Base-by-base conservation (phyloP, 2,797 vertebrate genomes). In the Odontamblyopus rebecca region DNA sequence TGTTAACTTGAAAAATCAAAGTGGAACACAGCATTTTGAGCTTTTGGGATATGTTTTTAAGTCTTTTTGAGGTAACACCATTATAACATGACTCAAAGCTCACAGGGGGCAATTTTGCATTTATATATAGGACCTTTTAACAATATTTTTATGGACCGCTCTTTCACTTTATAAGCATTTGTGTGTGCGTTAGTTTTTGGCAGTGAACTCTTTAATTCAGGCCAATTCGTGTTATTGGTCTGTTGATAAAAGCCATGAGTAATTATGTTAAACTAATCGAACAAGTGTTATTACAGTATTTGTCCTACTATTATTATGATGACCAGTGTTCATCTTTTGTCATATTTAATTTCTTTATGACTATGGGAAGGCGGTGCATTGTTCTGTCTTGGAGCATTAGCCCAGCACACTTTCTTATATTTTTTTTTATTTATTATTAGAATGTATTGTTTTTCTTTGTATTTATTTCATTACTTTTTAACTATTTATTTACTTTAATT, bases 171-270 rank as follows among this genome's bases (percentile, higher is more conserved):
- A 7, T 56, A 35, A 27, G n/a, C 5, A 19, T 54, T 38, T 50
- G 4, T 69, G 23, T 13, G 29, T 29, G 32, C 26, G 16, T 67
- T 7, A 1, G 35, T 70, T 74, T 77, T 82, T 83, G 81, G 77
- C 81, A 48, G 70, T 12, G 76, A 70, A 79, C 51, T 72, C 70
- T 81, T 69, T 76, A 77, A 78, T 79, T 72, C 72, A 69, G 38
- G 59, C 68, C 68, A 68, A 71, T 59, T 82, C 29, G 73, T 78
- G 51, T 75, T 80, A 70, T 75, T 82, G 72, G 63, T 68, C 57
- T 76, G 54, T 78, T 78, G 83, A 84, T 73, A 70, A 78, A 57
- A 80, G 71, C 77, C 83, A 83, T 68, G 78, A 85, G 74, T 66
- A 75, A 70, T 83, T 44, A 85, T 83, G 73, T 81, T 74, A 75